Evolutionary conservation across 2,888 invertebrate genomes (phyloP).

Genomic region (Dolichomitus sp.): DNA sequence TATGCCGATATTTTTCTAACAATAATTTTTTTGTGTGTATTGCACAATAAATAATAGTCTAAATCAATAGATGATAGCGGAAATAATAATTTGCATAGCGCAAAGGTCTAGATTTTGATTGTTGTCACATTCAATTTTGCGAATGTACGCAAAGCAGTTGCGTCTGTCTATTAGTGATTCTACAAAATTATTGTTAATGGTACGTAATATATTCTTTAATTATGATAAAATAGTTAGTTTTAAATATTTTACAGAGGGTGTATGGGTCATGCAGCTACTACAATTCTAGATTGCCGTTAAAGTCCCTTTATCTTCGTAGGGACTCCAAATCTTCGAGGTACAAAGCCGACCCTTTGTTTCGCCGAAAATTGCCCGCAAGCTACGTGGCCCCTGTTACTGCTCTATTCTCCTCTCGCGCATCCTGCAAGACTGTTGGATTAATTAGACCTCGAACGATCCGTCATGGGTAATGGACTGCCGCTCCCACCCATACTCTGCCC

Average conservation of each 20-base stretch:
- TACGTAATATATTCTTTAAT: background rate
- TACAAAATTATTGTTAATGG: background rate
- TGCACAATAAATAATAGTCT: no score
- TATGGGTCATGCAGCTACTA: background rate
- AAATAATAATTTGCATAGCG: no score
- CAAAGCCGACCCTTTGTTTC: constrained; percentile 20
- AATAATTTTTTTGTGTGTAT: no score
- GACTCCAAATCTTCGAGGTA: constrained; percentile 13
- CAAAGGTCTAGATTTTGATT: background rate
- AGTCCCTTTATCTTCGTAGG: constrained; percentile 8
- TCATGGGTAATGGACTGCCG: constrained; percentile 62
- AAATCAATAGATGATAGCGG: no score
- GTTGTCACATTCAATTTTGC: background rate
- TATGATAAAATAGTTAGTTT: background rate
- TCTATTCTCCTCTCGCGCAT: constrained; percentile 33
- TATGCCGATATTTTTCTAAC: no score
- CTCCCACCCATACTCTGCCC: constrained; percentile 48
- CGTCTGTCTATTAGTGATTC: background rate
- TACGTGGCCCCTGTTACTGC: constrained; percentile 11
- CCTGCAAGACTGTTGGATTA: constrained; percentile 55
- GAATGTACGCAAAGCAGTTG: background rate
- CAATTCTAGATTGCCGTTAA: constrained; percentile 8
- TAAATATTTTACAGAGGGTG: background rate
- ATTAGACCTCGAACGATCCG: constrained; percentile 63
- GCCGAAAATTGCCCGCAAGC: constrained; percentile 37